Percentiles rank a stretch among this genome's conserved stretches.
phyloP scores from a whole-genome alignment of 2,888 invertebrate genomes.

The Drosophila neonasuta region DNA sequence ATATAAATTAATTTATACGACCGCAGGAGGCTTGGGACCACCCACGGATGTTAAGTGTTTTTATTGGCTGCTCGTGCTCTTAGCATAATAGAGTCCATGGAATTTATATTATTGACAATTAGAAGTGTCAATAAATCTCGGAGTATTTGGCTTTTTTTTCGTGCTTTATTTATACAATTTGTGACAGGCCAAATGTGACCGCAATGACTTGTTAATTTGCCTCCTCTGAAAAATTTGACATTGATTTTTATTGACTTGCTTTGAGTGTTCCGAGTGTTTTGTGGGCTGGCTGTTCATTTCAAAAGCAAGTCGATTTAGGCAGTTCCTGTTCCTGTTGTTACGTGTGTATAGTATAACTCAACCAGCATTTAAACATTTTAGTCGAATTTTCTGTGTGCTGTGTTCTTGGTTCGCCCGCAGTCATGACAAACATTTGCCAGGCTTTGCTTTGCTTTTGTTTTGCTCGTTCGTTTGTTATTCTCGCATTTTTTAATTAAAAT shows the following conservation, averaged over 20 bases:
- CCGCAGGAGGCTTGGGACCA: conserved; percentile 28
- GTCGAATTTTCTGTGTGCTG: background rate
- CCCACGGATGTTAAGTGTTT: conserved; percentile 50
- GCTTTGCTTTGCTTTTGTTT: conserved; percentile 25
- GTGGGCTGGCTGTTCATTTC: conserved; percentile 19
- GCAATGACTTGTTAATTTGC: conserved; percentile 65
- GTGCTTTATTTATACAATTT: conserved; percentile 19
- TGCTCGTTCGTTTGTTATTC: conserved; percentile 19
- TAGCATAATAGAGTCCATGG: conserved; percentile 65
- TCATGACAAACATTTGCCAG: conserved; percentile 36
- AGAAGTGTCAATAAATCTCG: conserved; percentile 69
- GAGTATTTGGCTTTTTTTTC: conserved; percentile 7
- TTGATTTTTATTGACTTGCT: conserved; percentile 52
- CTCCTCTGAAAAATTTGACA: conserved; percentile 33
- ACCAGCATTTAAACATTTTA: conserved; percentile 12
- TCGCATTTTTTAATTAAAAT: conserved; percentile 47
- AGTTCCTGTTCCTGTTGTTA: background rate
- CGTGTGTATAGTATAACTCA: background rate
- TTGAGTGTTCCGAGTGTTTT: conserved; percentile 8
- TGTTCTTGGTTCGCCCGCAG: conserved; percentile 17
- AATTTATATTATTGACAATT: conserved; percentile 67
- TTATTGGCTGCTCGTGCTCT: conserved; percentile 59
- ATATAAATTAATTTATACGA: conserved; percentile 64
- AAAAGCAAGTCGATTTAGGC: conserved; percentile 3
- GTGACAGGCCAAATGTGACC: conserved; percentile 45